Conservation (phyloP, 2,113 vertebrate species). For the Mungos mungo region DNA sequence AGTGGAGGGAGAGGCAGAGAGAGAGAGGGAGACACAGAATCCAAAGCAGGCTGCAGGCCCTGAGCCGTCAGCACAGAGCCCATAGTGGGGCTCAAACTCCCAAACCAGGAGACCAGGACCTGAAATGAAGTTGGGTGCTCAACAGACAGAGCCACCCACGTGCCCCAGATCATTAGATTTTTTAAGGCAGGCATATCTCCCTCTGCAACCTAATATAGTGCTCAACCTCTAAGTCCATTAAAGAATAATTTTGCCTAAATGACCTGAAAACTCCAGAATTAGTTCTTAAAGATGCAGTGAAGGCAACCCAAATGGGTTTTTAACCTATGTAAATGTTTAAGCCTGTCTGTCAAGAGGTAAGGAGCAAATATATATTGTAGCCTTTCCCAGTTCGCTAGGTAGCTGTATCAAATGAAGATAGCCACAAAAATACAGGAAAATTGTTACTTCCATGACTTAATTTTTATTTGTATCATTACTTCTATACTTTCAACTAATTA, state of each 20-base stretch:
- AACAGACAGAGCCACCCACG: no score
- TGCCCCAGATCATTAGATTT: background rate
- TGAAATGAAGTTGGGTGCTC: no score
- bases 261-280: constrained; percentile 22
- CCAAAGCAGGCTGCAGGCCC: no score
- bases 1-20: no score
- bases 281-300: background rate
- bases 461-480: background rate
- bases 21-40: no score
- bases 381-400: background rate
- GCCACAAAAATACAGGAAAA: background rate
- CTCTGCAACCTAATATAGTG: background rate
- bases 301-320: background rate
- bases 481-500: constrained; percentile 22
- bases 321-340: background rate
- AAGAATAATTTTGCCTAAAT: constrained; percentile 6
- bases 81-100: no score
- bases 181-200: background rate
- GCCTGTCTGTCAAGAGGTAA: background rate
- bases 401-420: background rate
- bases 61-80: no score
- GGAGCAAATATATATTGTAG: background rate
- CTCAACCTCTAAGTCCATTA: background rate
- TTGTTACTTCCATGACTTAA: background rate
- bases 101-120: no score